Evolutionary conservation across 2,888 invertebrate species (phyloP).

Genomic region (Melipona beecheii): DNA sequence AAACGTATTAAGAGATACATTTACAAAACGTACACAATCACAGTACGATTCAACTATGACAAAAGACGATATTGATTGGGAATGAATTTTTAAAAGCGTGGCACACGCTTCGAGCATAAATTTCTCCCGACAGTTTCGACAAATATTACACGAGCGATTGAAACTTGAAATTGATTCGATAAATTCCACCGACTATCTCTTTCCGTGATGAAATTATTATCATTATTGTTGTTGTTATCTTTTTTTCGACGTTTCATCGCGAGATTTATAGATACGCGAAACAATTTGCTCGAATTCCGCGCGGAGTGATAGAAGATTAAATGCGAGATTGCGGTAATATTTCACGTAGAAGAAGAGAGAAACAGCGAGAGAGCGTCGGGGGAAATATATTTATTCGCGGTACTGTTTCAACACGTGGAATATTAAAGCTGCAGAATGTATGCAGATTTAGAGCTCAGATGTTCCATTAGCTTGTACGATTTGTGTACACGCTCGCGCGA

Average conservation of each 20-base stretch:
- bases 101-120: not conserved
- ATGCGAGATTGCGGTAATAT: not conserved
- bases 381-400: conserved; percentile 10
- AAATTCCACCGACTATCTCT: not conserved
- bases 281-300: not conserved
- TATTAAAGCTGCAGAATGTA: conserved; percentile 24
- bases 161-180: not conserved
- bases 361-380: not conserved
- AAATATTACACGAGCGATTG: not conserved
- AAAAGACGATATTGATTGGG: not conserved
- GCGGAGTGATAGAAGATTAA: not conserved
- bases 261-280: not conserved
- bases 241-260: not conserved
- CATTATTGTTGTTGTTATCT: not conserved
- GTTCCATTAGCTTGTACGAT: conserved; percentile 34
- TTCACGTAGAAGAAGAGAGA: not conserved
- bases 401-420: conserved; percentile 7
- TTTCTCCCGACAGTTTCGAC: not conserved
- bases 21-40: not conserved
- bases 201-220: not conserved
- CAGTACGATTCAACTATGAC: not conserved
- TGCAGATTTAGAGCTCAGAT: conserved; percentile 26
- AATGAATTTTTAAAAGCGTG: not conserved
- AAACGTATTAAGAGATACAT: too few relatives aligned
- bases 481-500: conserved; percentile 5